Evolutionary conservation across 2,888 invertebrate genomes (phyloP).

Genomic region (Cryptus viduatorius): DNA sequence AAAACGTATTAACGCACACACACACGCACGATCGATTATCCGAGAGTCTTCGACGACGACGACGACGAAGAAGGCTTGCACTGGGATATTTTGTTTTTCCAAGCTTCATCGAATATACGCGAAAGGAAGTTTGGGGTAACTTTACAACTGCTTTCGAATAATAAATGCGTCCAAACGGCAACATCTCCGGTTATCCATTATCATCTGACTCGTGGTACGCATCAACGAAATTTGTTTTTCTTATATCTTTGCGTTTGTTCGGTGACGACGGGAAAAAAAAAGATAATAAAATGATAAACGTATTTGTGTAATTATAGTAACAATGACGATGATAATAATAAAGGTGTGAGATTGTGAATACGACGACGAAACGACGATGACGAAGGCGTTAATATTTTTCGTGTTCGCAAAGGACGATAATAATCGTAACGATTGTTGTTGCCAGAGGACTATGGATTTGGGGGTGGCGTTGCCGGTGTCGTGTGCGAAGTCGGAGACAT

Average conservation of each 20-base stretch:
- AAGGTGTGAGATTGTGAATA: conserved; percentile 61
- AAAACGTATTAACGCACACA: conserved; percentile 46
- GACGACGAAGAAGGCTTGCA: conserved; percentile 59
- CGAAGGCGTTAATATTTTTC: conserved; percentile 76
- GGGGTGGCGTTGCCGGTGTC: conserved; percentile 83
- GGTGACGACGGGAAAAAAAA: conserved; percentile 8
- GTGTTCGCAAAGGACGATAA: conserved; percentile 60
- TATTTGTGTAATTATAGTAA: conserved; percentile 38
- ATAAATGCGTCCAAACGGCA: conserved; percentile 21
- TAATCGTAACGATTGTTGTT: conserved; percentile 62
- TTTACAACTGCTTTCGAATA: conserved; percentile 34
- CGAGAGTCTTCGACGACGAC: conserved; percentile 62
- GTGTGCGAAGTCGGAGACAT: conserved; percentile 82
- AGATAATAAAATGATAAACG: conserved; percentile 29
- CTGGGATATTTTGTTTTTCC: conserved; percentile 45
- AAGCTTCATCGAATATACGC: conserved; percentile 30
- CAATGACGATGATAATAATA: conserved; percentile 46
- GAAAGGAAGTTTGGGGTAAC: conserved; percentile 8
- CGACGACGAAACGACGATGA: conserved; percentile 75
- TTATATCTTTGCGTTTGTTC: conserved; percentile 16
- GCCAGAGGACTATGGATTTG: conserved; percentile 83
- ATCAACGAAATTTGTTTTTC: not conserved
- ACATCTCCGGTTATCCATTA: conserved; percentile 1
- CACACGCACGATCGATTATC: conserved; percentile 45
- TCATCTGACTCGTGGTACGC: conserved; percentile 8